Evolutionary conservation across 2,888 invertebrate species (phyloP).

Genomic region (Tinea trinotella): DNA sequence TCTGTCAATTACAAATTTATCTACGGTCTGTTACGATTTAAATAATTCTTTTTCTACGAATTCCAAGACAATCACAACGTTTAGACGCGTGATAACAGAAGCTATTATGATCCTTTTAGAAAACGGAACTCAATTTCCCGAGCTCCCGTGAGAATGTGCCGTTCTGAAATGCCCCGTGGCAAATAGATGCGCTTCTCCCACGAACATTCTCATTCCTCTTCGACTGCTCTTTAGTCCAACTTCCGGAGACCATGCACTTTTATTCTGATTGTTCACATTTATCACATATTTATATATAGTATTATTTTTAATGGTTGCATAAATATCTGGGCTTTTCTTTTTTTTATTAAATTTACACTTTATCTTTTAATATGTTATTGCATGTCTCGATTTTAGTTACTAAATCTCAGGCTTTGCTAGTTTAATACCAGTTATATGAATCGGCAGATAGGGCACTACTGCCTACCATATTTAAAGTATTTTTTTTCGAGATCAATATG

Average conservation of each 20-base stretch:
- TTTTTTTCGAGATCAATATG: too few relatives aligned
- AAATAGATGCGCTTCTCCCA: constrained; percentile 27
- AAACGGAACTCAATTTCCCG: constrained; percentile 27
- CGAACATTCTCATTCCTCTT: constrained; percentile 8
- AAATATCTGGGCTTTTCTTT: too few relatives aligned
- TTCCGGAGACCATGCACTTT: neutral
- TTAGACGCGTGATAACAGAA: neutral
- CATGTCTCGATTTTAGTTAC: too few relatives aligned
- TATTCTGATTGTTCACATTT: too few relatives aligned
- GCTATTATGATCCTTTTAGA: constrained; percentile 18
- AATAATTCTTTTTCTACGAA: neutral
- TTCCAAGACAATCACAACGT: neutral
- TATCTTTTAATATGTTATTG: too few relatives aligned
- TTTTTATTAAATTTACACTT: too few relatives aligned
- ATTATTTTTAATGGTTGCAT: too few relatives aligned
- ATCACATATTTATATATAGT: too few relatives aligned
- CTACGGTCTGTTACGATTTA: neutral
- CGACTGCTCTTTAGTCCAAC: constrained; percentile 2
- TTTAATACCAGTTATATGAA: too few relatives aligned
- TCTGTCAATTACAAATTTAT: constrained; percentile 24
- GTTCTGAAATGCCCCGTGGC: constrained; percentile 29
- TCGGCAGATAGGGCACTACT: too few relatives aligned
- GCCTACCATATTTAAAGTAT: too few relatives aligned
- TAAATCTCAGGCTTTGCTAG: too few relatives aligned
- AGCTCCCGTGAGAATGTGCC: constrained; percentile 32